A percentile compares a stretch with the other conserved stretches of the same genome.
Evolutionary conservation across 1,140 invertebrate genomes (phyloP).

Genomic region (Gryllus bimaculatus): DNA sequence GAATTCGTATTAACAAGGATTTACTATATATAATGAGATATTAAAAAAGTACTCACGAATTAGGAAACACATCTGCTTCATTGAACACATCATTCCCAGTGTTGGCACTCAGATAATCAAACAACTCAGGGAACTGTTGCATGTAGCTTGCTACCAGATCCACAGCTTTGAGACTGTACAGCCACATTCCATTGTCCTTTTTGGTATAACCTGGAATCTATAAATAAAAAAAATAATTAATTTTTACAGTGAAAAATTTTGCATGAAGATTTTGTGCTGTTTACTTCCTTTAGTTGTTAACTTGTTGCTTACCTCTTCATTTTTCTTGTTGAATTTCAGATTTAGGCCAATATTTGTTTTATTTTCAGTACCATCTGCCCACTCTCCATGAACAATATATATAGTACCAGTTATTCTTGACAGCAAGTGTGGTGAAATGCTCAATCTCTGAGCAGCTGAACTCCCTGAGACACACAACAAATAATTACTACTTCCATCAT

Average conservation of each 20-base stretch:
- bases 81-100: conserved; percentile 48
- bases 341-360: conserved; percentile 83
- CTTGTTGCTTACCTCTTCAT: conserved; percentile 45
- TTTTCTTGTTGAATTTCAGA: conserved; percentile 79
- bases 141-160: conserved; percentile 61
- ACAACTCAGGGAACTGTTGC: conserved; percentile 60
- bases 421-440: conserved; percentile 58
- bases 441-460: conserved; percentile 41
- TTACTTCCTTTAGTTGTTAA: neutral
- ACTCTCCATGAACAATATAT: conserved; percentile 44
- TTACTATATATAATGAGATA: too few relatives aligned
- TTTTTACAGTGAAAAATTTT: neutral
- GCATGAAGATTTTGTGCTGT: neutral
- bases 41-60: conserved; percentile 18
- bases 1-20: too few relatives aligned
- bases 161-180: conserved; percentile 68
- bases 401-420: conserved; percentile 77
- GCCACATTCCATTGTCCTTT: conserved; percentile 57
- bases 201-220: conserved; percentile 72
- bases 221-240: conserved; percentile 21
- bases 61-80: conserved; percentile 54
- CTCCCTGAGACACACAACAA: conserved; percentile 25
- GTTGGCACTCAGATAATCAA: conserved; percentile 46
- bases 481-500: neutral
- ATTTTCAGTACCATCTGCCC: conserved; percentile 32